Evolutionary conservation across 1,140 invertebrate species (phyloP).

Genomic region (Orchestia grillus): DNA sequence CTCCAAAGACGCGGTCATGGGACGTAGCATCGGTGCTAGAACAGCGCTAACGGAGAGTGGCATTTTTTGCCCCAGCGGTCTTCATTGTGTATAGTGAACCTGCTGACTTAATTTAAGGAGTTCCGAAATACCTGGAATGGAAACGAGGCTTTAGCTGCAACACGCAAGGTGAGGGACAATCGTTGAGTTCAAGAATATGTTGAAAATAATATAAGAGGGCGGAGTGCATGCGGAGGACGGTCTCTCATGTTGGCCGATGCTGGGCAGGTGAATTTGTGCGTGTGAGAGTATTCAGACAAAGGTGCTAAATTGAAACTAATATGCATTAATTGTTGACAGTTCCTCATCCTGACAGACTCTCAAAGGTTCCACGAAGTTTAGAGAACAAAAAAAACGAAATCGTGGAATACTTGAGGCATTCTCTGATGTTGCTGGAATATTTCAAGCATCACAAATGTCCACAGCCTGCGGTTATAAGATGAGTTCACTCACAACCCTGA

Average conservation of each 20-base stretch:
- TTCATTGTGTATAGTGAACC: not conserved
- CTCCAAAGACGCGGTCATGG: not conserved
- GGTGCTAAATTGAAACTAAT: not conserved
- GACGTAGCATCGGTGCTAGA: not conserved
- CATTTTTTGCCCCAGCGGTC: not conserved
- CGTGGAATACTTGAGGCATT: no score
- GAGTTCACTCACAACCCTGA: no score
- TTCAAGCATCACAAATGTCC: no score
- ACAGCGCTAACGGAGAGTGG: not conserved
- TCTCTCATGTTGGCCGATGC: not conserved
- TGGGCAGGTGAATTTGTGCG: not conserved
- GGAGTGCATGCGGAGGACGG: not conserved
- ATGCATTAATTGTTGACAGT: not conserved
- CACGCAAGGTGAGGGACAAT: not conserved
- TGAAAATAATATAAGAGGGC: not conserved
- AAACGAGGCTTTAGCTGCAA: not conserved
- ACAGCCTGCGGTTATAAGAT: no score
- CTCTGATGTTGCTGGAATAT: no score
- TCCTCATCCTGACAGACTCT: no score
- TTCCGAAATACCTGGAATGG: not conserved
- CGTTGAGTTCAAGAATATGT: not conserved
- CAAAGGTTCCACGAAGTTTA: no score
- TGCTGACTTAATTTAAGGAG: not conserved
- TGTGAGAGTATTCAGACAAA: not conserved
- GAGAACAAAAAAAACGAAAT: no score